Percentiles rank a stretch among this genome's conserved stretches.
phyloP scores from a whole-genome alignment of 1,140 invertebrate species.

The Nylanderia fulva region DNA sequence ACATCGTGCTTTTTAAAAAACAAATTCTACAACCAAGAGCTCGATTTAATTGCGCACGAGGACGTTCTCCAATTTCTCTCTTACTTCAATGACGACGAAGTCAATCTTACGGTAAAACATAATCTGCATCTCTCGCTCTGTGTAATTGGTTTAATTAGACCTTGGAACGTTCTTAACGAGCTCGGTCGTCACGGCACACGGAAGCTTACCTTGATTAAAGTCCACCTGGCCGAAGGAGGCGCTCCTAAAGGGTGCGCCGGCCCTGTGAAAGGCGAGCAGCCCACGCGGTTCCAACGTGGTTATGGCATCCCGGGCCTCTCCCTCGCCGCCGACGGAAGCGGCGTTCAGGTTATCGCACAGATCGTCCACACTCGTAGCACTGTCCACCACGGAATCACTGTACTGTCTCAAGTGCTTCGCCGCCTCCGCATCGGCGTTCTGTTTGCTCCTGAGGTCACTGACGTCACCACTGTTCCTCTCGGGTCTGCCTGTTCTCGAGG shows the following conservation, averaged over 20 bases:
- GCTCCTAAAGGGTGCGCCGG: constrained; percentile 88
- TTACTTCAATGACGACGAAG: not conserved
- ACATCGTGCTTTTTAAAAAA: not conserved
- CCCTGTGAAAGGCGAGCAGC: constrained; percentile 75
- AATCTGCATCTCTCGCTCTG: constrained; percentile 35
- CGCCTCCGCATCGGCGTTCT: constrained; percentile 58
- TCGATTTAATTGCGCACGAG: not conserved
- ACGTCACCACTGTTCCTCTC: constrained; percentile 75
- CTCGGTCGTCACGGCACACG: not conserved
- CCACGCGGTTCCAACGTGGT: constrained; percentile 83
- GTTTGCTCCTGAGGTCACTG: constrained; percentile 71
- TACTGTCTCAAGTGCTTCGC: constrained; percentile 79
- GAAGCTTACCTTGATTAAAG: constrained; percentile 84
- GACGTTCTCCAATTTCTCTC: not conserved
- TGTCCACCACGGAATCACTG: constrained; percentile 81
- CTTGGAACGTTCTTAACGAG: constrained; percentile 18
- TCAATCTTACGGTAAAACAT: constrained; percentile 18
- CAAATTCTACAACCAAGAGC: not conserved
- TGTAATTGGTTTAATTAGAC: constrained; percentile 41
- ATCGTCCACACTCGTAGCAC: constrained; percentile 75
- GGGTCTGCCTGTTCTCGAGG: constrained; percentile 60
- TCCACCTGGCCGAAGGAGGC: constrained; percentile 95
- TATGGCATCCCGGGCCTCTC: constrained; percentile 78
- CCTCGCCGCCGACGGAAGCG: constrained; percentile 63
- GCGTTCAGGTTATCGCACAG: constrained; percentile 79